A percentile compares a stretch with the other conserved stretches of the same genome.
phyloP scores from a whole-genome alignment of 2,888 invertebrate species.

The Toxonevra muliebris region DNA sequence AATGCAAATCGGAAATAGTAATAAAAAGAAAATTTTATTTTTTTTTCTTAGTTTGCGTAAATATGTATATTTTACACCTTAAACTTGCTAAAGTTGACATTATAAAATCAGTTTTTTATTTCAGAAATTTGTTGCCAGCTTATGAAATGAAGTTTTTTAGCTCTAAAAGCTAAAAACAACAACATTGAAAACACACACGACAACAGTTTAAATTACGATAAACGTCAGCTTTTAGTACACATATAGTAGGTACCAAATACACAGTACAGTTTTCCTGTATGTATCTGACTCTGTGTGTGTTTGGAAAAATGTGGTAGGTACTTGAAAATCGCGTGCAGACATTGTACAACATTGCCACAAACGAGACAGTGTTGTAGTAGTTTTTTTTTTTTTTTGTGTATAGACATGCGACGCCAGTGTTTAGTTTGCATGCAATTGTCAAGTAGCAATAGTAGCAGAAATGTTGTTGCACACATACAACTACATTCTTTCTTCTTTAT shows the following conservation, averaged over 20 bases:
- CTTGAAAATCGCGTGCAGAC: conserved; percentile 57
- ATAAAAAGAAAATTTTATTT: no score
- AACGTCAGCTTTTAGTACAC: conserved; percentile 8
- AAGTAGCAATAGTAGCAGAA: conserved; percentile 33
- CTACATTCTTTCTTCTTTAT: no score
- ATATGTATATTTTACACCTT: no score
- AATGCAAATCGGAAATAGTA: no score
- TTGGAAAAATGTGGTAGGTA: conserved; percentile 37
- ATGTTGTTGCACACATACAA: no score
- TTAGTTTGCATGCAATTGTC: conserved; percentile 55
- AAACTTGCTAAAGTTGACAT: no score
- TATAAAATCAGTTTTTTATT: no score
- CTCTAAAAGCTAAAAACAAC: no score
- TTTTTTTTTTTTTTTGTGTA: conserved; percentile 21
- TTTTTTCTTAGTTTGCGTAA: no score
- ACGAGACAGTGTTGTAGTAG: conserved; percentile 38
- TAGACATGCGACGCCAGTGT: conserved; percentile 30
- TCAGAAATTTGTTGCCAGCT: no score
- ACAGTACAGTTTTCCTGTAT: not conserved
- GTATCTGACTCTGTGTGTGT: not conserved
- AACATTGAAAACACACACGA: not conserved
- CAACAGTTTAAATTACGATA: conserved; percentile 14
- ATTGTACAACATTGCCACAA: conserved; percentile 38
- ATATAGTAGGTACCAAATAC: not conserved
- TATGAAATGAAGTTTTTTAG: no score